These are phyloP conservation scores for Eucriotettix oculatus DNA, from an alignment of 2,888 invertebrate species.

Conservation along the genomic window DNA sequence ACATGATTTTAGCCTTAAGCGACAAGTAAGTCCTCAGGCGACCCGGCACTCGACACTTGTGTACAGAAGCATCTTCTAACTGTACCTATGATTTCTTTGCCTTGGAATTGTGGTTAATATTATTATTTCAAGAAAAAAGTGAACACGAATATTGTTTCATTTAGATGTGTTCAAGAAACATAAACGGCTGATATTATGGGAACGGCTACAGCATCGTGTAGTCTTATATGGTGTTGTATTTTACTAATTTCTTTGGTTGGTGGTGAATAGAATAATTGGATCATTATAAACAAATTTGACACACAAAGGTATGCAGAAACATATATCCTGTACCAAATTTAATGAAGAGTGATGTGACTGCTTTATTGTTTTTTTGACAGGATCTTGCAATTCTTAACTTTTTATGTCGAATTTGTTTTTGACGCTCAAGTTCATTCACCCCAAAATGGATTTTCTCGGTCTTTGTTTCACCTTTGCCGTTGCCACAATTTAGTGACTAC, in stretches of 20 bases:
- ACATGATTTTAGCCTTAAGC: constrained; percentile 49
- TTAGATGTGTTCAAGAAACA: constrained; percentile 1
- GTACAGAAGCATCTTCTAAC: background rate
- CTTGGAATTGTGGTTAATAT: background rate
- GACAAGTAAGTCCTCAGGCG: constrained; percentile 51
- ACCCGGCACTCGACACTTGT: background rate
- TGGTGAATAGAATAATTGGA: constrained; percentile 1
- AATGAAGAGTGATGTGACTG: too few species aligned
- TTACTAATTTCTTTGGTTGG: background rate
- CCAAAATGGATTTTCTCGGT: background rate
- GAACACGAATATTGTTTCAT: background rate
- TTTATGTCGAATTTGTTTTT: constrained; percentile 1
- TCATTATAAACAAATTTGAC: constrained; percentile 1
- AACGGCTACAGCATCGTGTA: constrained; percentile 4
- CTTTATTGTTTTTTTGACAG: too few species aligned
- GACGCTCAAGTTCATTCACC: constrained; percentile 3
- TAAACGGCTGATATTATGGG: constrained; percentile 3
- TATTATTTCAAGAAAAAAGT: background rate
- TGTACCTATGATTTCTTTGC: background rate
- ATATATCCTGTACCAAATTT: background rate
- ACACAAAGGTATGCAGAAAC: background rate
- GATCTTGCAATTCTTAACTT: too few species aligned
- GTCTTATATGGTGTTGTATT: constrained; percentile 3
- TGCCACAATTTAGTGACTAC: constrained; percentile 5
- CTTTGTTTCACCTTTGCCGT: constrained; percentile 6